These are phyloP conservation scores for Mungos mungo DNA, from an alignment of 2,113 vertebrate genomes.

Conservation along the genomic window DNA sequence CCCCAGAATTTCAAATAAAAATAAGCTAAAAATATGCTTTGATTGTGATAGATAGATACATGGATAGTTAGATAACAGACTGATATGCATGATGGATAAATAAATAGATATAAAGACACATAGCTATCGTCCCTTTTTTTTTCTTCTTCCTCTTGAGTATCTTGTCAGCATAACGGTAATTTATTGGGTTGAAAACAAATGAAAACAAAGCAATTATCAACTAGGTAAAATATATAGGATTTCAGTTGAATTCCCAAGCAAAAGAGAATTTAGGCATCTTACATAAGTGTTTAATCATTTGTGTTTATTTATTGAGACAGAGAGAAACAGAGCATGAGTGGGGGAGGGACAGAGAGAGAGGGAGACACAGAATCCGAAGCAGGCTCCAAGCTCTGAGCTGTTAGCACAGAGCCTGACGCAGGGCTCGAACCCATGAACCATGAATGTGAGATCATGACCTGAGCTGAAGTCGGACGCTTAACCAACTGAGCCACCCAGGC, in stretches of 20 bases:
- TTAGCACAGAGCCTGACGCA: no score
- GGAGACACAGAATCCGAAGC: no score
- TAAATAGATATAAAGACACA: not conserved
- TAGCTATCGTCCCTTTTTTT: not conserved
- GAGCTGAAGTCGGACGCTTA: no score
- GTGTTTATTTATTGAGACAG: no score
- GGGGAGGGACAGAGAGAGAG: no score
- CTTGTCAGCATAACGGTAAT: not conserved
- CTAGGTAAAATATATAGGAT: not conserved
- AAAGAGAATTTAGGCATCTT: not conserved
- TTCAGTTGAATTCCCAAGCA: slow-evolving; percentile 22
- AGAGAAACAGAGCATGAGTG: no score
- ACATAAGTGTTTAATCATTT: not conserved
- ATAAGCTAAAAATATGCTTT: not conserved
- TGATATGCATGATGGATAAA: not conserved
- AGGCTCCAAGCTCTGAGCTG: no score
- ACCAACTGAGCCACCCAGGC: no score
- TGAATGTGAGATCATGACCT: no score
- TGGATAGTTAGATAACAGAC: not conserved
- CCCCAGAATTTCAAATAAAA: not conserved
- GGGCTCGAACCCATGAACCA: no score
- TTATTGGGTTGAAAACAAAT: slow-evolving; percentile 23
- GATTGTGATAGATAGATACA: not conserved
- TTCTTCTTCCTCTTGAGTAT: not conserved
- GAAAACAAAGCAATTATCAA: not conserved